Evolutionary conservation across 2,888 invertebrate genomes (phyloP).

Genomic region (Chaitophorus viminalis): DNA sequence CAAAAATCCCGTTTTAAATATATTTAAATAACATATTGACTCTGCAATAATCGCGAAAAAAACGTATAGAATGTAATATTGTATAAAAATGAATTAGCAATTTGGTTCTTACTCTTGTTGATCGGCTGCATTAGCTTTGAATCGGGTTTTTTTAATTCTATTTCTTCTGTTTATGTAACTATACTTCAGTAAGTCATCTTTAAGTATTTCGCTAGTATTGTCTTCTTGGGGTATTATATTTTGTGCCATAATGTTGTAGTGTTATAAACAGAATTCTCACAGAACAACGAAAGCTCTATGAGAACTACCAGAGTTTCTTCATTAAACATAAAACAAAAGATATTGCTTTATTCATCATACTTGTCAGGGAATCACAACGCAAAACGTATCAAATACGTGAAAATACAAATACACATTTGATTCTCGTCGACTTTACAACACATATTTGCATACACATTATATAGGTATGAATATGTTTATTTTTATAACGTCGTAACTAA

Average conservation of each 20-base stretch:
- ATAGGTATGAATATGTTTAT: too few species aligned
- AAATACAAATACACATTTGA: neutral
- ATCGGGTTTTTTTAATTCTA: neutral
- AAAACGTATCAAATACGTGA: neutral
- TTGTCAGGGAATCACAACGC: neutral
- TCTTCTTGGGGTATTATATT: slow-evolving; percentile 38
- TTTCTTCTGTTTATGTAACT: slow-evolving; percentile 9
- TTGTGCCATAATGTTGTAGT: neutral
- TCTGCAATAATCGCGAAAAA: too few species aligned
- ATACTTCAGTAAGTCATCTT: slow-evolving; percentile 30
- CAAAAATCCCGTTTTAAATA: too few species aligned
- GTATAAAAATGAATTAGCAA: too few species aligned
- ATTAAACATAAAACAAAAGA: neutral
- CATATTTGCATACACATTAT: neutral
- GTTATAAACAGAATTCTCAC: neutral
- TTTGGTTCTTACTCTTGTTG: slow-evolving; percentile 36
- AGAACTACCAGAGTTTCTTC: neutral
- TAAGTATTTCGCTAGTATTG: slow-evolving; percentile 41
- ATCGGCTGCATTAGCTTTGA: neutral
- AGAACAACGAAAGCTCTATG: neutral
- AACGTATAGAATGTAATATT: too few species aligned
- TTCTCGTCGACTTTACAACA: neutral
- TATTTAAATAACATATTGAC: too few species aligned
- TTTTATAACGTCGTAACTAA: too few species aligned
- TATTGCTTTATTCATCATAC: neutral